Base-by-base conservation (phyloP, 2,113 vertebrate genomes). In the Leucosticte australis region DNA sequence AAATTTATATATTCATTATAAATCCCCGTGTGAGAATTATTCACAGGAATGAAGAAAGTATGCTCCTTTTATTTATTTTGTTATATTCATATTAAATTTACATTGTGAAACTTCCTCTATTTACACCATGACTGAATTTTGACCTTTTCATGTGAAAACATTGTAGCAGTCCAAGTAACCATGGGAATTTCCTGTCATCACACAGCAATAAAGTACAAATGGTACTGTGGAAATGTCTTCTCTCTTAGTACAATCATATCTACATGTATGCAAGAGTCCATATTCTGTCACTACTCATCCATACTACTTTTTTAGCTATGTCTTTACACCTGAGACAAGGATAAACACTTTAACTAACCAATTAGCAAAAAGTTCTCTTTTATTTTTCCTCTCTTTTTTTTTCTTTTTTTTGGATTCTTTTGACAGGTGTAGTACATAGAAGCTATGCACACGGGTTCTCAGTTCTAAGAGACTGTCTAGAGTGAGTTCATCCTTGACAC, bases 101-200 rank as follows among this genome's bases (percentile, higher is more conserved):
- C 15, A 57, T 65, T 60, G 39, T 73, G 64, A 87, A 88, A 18
- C 44, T 95, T 83, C 60, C 67, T 83, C 42, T 90, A 10, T 83
- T 92, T 83, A 67, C 74, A 13, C 19, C 41, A 47, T 83, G 64
- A 87, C 77, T 85, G 41, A 79, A 75, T 95, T 91, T 71, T 94
- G 60, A 90, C 69, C 73, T 94, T 94, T 91, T 73, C 31, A 71
- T 65, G 49, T 75, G 69, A 79, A 94, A 94, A 89, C 18, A 69
- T 14, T 47, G 69, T 60, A 83, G 31, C 37, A 78, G 77, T 49
- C 69, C 73, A 83, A 93, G 47, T 67, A 89, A 75, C 56, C 33
- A 52, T 12, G 83, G 44, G 65, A 95, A 78, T 92, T 94, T 92
- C n/a, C 44, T 76, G 53, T 87, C 65, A 68, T 89, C 80, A 73